Evolutionary conservation across 2,113 vertebrate genomes (phyloP).

Genomic region (Tragelaphus strepsiceros): DNA sequence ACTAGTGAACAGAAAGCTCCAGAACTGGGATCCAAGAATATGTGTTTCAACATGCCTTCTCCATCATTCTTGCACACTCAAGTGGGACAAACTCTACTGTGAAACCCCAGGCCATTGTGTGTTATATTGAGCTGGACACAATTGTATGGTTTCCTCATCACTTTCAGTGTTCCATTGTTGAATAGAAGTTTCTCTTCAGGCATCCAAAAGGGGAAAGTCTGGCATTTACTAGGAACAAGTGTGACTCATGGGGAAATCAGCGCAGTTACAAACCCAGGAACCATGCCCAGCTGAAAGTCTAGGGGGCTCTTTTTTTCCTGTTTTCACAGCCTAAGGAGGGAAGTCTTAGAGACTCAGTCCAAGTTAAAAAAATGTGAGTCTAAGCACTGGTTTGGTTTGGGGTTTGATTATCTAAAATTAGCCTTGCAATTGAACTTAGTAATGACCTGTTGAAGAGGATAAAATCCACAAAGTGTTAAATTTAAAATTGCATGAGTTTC

Average conservation of each 20-base stretch:
- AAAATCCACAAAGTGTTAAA: background rate
- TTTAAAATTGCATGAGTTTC: background rate
- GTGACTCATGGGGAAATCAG: slow-evolving; percentile 61
- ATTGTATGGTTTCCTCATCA: slow-evolving; percentile 30
- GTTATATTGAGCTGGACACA: background rate
- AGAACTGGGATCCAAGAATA: background rate
- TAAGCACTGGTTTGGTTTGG: background rate
- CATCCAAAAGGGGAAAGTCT: slow-evolving; percentile 58
- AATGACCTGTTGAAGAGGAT: background rate
- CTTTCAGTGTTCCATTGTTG: slow-evolving; percentile 29
- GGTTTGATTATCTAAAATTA: background rate
- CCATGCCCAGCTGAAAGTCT: slow-evolving; percentile 23
- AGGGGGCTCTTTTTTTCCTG: slow-evolving; percentile 17
- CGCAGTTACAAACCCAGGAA: slow-evolving; percentile 44
- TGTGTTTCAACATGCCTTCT: background rate
- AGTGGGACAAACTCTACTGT: background rate
- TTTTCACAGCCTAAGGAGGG: background rate
- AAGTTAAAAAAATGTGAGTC: background rate
- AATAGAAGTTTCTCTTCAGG: slow-evolving; percentile 46
- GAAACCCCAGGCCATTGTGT: background rate
- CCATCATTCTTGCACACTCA: background rate
- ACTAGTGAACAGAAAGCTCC: background rate
- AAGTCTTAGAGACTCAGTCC: background rate
- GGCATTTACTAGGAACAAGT: slow-evolving; percentile 32
- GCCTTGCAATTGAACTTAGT: background rate